phyloP scores from a whole-genome alignment of 1,140 invertebrate species.

The Dryas iulia region DNA sequence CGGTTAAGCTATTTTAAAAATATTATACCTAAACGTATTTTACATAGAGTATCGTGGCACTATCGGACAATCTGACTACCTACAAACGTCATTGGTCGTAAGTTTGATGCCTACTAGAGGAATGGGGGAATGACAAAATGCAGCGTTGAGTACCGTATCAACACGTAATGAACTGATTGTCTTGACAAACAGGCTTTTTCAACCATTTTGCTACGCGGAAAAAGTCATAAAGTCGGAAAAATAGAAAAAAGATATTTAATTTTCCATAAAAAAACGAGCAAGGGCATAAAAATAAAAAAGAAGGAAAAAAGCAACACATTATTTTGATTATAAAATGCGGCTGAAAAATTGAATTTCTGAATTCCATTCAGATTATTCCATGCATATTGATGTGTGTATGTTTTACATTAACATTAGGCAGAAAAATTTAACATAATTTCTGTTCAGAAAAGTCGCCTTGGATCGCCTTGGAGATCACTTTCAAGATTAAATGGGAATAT shows the following conservation, averaged over 20 bases:
- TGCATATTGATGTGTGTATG: slow-evolving; percentile 11
- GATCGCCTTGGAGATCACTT: neutral
- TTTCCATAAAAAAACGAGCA: slow-evolving; percentile 5
- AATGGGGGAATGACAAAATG: too few relatives aligned
- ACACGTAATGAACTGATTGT: too few relatives aligned
- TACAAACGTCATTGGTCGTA: too few relatives aligned
- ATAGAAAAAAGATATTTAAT: neutral
- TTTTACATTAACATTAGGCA: slow-evolving; percentile 7
- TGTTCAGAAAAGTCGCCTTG: neutral
- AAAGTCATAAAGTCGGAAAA: neutral
- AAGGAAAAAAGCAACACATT: neutral
- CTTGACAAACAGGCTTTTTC: too few relatives aligned
- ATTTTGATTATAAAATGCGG: slow-evolving; percentile 2
- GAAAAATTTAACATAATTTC: neutral
- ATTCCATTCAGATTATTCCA: slow-evolving; percentile 12
- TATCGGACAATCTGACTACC: too few relatives aligned
- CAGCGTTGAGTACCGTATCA: too few relatives aligned
- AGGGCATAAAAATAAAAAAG: too few relatives aligned
- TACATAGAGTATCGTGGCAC: too few relatives aligned
- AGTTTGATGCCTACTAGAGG: too few relatives aligned
- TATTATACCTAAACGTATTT: too few relatives aligned
- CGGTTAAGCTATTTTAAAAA: too few relatives aligned
- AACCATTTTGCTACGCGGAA: too few relatives aligned
- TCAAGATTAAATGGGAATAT: neutral
- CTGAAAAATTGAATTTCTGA: slow-evolving; percentile 5